phyloP scores from a whole-genome alignment of 2,888 invertebrate species.

The Aleiodes testaceus region DNA sequence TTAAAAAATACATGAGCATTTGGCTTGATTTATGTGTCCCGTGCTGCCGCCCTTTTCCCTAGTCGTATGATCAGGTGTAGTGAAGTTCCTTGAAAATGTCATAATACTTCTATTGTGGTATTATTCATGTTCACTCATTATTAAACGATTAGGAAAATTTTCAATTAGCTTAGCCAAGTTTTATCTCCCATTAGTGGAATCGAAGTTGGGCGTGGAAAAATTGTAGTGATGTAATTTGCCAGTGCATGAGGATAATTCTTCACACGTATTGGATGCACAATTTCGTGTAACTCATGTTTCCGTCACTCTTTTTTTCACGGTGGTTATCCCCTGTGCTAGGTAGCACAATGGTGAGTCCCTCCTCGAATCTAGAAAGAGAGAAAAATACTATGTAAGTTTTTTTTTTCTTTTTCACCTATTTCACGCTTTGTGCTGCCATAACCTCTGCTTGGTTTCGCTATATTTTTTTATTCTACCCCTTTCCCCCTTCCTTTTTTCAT shows the following conservation, averaged over 20 bases:
- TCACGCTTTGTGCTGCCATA: conserved; percentile 14
- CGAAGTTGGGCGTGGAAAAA: background rate
- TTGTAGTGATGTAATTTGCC: conserved; percentile 55
- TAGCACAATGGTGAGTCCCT: conserved; percentile 1
- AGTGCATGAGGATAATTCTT: conserved; percentile 52
- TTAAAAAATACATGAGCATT: no score
- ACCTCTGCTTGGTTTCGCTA: conserved; percentile 6
- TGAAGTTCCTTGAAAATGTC: no score
- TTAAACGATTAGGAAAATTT: no score
- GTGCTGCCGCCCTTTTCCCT: no score
- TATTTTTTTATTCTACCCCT: background rate
- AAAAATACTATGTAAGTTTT: conserved; percentile 3
- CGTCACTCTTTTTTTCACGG: conserved; percentile 45
- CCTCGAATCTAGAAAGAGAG: background rate
- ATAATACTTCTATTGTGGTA: no score
- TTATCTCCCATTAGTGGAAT: no score
- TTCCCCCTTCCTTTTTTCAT: background rate
- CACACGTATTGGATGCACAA: conserved; percentile 50
- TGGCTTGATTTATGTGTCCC: no score
- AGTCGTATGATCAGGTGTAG: no score
- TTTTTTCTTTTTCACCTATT: conserved; percentile 24
- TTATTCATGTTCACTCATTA: no score
- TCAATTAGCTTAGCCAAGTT: no score
- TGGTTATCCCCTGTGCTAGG: conserved; percentile 1
- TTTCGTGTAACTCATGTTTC: conserved; percentile 39